Evolutionary conservation across 2,888 invertebrate genomes (phyloP).

Genomic region (Parnassius apollo): DNA sequence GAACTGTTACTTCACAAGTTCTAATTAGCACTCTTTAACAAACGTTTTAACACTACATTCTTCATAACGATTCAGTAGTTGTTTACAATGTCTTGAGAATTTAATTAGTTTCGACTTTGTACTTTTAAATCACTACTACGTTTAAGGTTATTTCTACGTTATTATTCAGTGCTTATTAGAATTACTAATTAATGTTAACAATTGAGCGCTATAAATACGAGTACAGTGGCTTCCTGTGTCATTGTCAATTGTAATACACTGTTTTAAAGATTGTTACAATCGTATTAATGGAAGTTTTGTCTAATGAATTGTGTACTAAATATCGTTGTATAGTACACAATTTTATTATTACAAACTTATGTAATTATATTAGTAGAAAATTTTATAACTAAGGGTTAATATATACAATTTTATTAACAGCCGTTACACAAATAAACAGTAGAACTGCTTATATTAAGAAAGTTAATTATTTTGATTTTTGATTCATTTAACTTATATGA

Average conservation of each 20-base stretch:
- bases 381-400: too few species aligned
- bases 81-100: conserved; percentile 14
- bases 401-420: too few species aligned
- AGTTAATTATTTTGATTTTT: too few species aligned
- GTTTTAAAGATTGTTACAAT: not conserved
- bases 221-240: conserved; percentile 4
- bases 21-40: conserved; percentile 6
- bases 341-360: too few species aligned
- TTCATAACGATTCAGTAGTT: not conserved
- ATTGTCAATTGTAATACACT: not conserved
- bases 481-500: too few species aligned
- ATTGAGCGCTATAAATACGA: conserved; percentile 13
- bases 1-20: not conserved
- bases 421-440: too few species aligned
- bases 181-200: conserved; percentile 20
- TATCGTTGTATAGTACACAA: too few species aligned
- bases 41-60: not conserved
- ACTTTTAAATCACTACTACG: conserved; percentile 1
- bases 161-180: conserved; percentile 19
- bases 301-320: too few species aligned
- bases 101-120: conserved; percentile 13
- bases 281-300: not conserved
- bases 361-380: too few species aligned
- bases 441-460: too few species aligned
- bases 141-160: conserved; percentile 11